phyloP scores from a whole-genome alignment of 2,113 vertebrate species.

The Pseudorhombus dupliciocellatus region DNA sequence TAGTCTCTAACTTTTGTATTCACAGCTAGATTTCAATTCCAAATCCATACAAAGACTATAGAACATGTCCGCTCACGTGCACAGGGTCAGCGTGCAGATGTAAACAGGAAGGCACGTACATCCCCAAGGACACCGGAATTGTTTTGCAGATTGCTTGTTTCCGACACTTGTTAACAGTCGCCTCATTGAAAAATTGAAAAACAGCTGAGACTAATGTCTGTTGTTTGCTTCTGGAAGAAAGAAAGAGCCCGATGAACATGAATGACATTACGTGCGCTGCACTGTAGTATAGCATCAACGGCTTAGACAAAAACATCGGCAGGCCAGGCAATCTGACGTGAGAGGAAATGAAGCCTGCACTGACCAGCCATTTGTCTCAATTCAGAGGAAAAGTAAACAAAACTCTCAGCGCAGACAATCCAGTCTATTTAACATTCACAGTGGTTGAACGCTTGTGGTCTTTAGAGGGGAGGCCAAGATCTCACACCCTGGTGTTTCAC shows the following conservation, averaged over 20 bases:
- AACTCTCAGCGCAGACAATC: conserved; percentile 49
- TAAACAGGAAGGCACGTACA: too few relatives aligned
- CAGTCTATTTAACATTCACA: conserved; percentile 66
- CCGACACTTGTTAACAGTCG: too few relatives aligned
- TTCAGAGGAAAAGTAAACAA: conserved; percentile 52
- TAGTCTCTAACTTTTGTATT: too few relatives aligned
- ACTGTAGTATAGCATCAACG: background rate
- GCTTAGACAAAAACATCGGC: background rate
- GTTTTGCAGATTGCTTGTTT: too few relatives aligned
- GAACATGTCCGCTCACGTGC: too few relatives aligned
- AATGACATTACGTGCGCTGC: background rate
- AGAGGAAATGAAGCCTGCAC: conserved; percentile 30
- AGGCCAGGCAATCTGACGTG: background rate
- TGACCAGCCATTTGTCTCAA: conserved; percentile 28
- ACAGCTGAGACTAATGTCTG: too few relatives aligned
- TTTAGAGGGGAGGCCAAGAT: conserved; percentile 42
- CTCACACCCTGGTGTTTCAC: conserved; percentile 30
- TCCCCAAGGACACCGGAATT: too few relatives aligned
- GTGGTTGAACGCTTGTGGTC: conserved; percentile 32
- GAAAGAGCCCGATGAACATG: background rate
- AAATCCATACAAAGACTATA: too few relatives aligned
- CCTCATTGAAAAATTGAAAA: too few relatives aligned
- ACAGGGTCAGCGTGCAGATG: too few relatives aligned
- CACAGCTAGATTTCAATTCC: too few relatives aligned
- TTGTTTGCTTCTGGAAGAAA: too few relatives aligned